Base-by-base conservation (phyloP, 2,888 invertebrate species). In the Mythimna ferrago region DNA sequence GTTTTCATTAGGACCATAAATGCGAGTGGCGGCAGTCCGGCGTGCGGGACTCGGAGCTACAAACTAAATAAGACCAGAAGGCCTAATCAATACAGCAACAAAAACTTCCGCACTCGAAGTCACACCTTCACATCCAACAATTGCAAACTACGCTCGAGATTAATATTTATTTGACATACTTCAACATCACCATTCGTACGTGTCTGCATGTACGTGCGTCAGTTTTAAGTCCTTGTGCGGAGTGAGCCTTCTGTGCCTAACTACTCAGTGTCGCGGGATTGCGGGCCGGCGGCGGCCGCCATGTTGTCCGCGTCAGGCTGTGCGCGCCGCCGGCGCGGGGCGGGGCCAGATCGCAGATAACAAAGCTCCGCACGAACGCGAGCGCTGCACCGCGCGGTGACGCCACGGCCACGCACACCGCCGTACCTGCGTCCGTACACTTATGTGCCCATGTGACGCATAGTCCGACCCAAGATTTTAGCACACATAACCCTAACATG, bases 1-100 rank as follows among this genome's bases (percentile, higher is more conserved):
- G 92, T 92, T 95, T 95, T 95, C 94, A 94, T 95, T 94, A 94
- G 93, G 92, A 92, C 89, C 90, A 93, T 94, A 94, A 94, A 94
- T 81, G 78, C 78, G 80, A 81, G 80, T 82, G 82, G 82, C 82
- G 83, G 83, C 82, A 85, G 78, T 73, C 79, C 76, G 80, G 65
- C 71, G 73, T 73, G 79, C 84, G 81, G 80, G 75, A 68, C 82
- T 85, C 73, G 88, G 89, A 90, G 19, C 32, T 56, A 56, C 19
- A 1, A 2, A 6, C 9, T 5, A 51, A 6, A 26, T 14, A 19
- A 1, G 7, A 6, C 9, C 68, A 75, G 68, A 62, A 75, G 51
- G 11, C 21, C 0, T 0, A 6, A 4, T 56, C 0, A 2, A 32
- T 14, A 32, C 26, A 54, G 44, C 11, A 6, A 44, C 6, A 2